Base-by-base conservation (phyloP, 2,113 vertebrate species). In the Arvicanthis niloticus region DNA sequence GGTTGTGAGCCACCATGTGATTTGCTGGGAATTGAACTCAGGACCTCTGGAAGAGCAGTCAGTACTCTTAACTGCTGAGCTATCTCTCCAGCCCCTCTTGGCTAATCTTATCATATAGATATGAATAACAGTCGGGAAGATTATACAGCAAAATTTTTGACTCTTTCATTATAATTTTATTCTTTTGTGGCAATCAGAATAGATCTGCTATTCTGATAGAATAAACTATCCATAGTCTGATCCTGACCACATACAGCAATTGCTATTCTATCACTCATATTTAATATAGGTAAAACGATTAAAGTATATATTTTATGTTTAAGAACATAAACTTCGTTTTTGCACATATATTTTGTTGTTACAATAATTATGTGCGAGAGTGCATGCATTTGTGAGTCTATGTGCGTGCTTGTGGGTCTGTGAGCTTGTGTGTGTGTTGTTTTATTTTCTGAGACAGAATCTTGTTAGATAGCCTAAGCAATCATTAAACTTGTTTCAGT, bases 211-310 rank as follows among this genome's bases (percentile, higher is more conserved):
- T 22, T 21, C 24, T 86, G n/a, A 45, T 84, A 37, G 68, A 82
- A 85, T 84, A 87, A 40, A 68, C 45, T 80, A n/a, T 51, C 5
- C 58, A 80, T 4, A 65, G 40, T 94, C 42, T 93, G 7, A 87
- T 60, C 37, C 31, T 87, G 56, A 77, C 21, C 29, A 78, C 76
- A 76, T 82, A 87, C n/a, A 82, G 29, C 24, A 53, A 58, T 42
- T 88, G 7, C 37, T 84, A 76, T 53, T 90, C 93, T 96, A 84
- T 62, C 8, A 19, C 4, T 88, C 68, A 62, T n/a, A 89, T 91
- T 91, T 94, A 89, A 93, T 96, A 85, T 26, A 81, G 17, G 15
- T 88, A 95, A 86, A 91, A 85, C 72, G 31, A 88, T 85, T 26
- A 91, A 86, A 80, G 31, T 65, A 37, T 73, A 60, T 51, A 45